Evolutionary conservation across 2,113 vertebrate genomes (phyloP).

Genomic region (Elephas maximus): DNA sequence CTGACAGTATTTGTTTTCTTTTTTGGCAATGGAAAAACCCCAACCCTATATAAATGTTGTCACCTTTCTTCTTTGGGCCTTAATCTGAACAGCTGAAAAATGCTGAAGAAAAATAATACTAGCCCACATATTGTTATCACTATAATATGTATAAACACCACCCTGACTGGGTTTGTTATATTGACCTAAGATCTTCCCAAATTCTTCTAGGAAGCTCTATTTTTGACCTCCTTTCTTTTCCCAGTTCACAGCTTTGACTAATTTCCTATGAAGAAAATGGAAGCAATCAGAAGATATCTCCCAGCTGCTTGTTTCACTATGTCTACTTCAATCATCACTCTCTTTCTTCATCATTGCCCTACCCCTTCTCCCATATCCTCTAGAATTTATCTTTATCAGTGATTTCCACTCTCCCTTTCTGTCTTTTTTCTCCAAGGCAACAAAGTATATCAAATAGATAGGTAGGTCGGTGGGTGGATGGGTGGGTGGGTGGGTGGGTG

Average conservation of each 20-base stretch:
- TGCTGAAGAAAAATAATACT: background rate
- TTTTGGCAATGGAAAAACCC: slow-evolving; percentile 10
- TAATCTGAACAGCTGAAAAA: slow-evolving; percentile 16
- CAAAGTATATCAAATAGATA: background rate
- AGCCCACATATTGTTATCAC: background rate
- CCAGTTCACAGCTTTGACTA: background rate
- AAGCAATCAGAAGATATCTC: background rate
- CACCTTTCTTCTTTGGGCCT: background rate
- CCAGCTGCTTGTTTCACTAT: background rate
- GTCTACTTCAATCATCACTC: too few species aligned
- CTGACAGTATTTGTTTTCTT: background rate
- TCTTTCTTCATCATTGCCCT: too few species aligned
- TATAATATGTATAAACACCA: background rate
- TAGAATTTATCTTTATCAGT: background rate
- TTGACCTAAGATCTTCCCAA: background rate
- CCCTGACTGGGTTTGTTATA: background rate
- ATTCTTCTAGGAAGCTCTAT: background rate
- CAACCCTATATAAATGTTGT: background rate
- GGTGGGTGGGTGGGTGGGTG: too few species aligned
- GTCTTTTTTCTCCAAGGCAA: background rate
- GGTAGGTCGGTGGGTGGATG: too few species aligned
- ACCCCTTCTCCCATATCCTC: background rate
- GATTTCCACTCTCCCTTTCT: background rate
- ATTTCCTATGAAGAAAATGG: background rate
- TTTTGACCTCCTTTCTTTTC: background rate